Evolutionary conservation across 2,888 invertebrate genomes (phyloP), one percentile per base, ranked within the genome.

Genomic region (Lagria hirta): DNA sequence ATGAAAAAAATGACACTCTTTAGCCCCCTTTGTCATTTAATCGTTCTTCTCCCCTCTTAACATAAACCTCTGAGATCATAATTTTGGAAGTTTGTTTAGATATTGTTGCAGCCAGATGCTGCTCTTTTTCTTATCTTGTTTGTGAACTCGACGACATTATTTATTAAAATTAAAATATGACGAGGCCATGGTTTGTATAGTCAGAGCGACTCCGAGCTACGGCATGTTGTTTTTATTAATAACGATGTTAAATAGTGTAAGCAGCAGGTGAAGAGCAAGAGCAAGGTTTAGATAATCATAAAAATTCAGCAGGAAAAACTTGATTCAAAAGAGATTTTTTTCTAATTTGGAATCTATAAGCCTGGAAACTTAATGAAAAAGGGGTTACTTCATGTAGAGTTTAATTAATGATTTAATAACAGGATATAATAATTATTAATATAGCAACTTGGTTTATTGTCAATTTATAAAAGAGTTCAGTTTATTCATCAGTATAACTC

Each of bases 141-240:
- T 41, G 41, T 33, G 26, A 22, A 33, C 32, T 8, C 33, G 33
- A 33, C 32, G 33, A 41, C 29, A 12, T 41, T 33, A 27, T 41
- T 41, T 29, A 38, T 38, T 29, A 30, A 38, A 38, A 33, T 43
- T 42, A 43, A 43, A 43, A 28, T 43, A 43, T 23, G 42, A 43
- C 35, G 23, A 17, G 42, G n/a, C n/a, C n/a, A n/a, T n/a, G n/a
- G n/a, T n/a, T n/a, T n/a, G n/a, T n/a, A n/a, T n/a, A n/a, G n/a
- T n/a, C n/a, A n/a, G n/a, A n/a, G n/a, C n/a, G n/a, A n/a, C n/a
- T n/a, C n/a, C n/a, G n/a, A n/a, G n/a, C n/a, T n/a, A n/a, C 26
- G 26, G 32, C 21, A 27, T 38, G 38, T 38, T 38, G 29, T 18
- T 38, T 21, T 11, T 26, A 38, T 38, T 38, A 38, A 38, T 41